phyloP scores from a whole-genome alignment of 92 coral and sea anemone genomes.

The Virgularia gustaviana region DNA sequence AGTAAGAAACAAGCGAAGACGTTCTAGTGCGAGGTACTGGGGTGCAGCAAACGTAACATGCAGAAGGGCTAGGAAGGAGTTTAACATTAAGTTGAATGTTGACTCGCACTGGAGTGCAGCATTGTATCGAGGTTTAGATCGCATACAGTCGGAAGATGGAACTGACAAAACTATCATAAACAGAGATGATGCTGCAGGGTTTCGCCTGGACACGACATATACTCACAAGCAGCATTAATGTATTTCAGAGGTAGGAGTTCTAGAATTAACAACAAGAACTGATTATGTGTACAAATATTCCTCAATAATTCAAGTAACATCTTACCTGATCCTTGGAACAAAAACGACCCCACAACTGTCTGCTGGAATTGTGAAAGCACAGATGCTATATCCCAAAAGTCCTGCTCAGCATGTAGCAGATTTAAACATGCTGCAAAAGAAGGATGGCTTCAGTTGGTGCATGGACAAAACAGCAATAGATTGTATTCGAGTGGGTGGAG shows the following conservation, averaged over 20 bases:
- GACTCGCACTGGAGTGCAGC: slow-evolving; percentile 20
- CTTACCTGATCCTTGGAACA: slow-evolving; percentile 4
- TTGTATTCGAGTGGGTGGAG: slow-evolving; percentile 6
- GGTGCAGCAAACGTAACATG: slow-evolving; percentile 10
- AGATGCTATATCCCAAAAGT: background rate
- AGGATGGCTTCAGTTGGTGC: background rate
- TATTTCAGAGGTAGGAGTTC: slow-evolving; percentile 12
- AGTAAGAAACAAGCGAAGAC: slow-evolving; percentile 13
- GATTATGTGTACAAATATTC: slow-evolving; percentile 30
- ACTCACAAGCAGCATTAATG: slow-evolving; percentile 35
- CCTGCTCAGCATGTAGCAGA: slow-evolving; percentile 15
- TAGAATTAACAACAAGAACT: slow-evolving; percentile 30
- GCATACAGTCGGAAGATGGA: background rate
- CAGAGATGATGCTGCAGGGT: slow-evolving; percentile 48
- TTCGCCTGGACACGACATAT: slow-evolving; percentile 34
- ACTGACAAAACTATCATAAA: slow-evolving; percentile 9
- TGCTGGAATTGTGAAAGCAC: background rate
- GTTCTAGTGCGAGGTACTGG: background rate
- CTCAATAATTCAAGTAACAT: slow-evolving; percentile 16
- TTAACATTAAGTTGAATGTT: background rate
- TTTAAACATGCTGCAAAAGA: background rate
- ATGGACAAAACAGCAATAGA: background rate
- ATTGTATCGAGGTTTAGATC: slow-evolving; percentile 2
- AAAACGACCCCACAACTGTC: slow-evolving; percentile 5
- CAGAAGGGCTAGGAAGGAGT: slow-evolving; percentile 13